Conservation (phyloP, 2,113 vertebrate genomes). For the Campylomormyrus numenius region DNA sequence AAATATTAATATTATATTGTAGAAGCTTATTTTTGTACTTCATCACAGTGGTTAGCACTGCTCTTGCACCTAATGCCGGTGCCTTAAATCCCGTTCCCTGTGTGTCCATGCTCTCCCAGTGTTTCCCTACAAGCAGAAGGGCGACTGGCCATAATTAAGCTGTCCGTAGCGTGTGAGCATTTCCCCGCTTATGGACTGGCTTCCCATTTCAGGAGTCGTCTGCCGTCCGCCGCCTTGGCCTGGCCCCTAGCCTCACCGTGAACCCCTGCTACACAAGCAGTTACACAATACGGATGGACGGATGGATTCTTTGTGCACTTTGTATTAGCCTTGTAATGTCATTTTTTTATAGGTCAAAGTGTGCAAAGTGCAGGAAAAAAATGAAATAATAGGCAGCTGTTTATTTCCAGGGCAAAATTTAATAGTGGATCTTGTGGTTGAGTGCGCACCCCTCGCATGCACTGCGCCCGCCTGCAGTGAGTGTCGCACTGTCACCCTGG, state of each 20-base stretch:
- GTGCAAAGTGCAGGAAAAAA: background rate
- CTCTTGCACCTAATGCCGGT: background rate
- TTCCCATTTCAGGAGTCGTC: background rate
- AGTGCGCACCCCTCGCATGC: background rate
- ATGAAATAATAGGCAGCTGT: background rate
- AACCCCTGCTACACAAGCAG: background rate
- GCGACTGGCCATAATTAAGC: background rate
- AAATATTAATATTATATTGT: background rate
- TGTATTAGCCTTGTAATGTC: background rate
- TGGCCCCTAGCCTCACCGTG: background rate
- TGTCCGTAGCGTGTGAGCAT: background rate
- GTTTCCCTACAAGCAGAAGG: background rate
- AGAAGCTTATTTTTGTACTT: background rate
- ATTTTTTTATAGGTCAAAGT: background rate
- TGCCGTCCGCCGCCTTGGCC: background rate
- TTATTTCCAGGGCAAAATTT: background rate
- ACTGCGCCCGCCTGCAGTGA: background rate
- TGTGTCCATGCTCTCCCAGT: background rate
- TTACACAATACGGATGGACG: background rate
- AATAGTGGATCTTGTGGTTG: background rate
- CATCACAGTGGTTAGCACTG: background rate
- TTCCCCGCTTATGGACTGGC: background rate
- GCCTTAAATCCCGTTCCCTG: background rate
- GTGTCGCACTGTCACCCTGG: background rate
- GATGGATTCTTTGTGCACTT: background rate